Conservation (phyloP, 2,888 invertebrate genomes). For the Drosophila gaucha region DNA sequence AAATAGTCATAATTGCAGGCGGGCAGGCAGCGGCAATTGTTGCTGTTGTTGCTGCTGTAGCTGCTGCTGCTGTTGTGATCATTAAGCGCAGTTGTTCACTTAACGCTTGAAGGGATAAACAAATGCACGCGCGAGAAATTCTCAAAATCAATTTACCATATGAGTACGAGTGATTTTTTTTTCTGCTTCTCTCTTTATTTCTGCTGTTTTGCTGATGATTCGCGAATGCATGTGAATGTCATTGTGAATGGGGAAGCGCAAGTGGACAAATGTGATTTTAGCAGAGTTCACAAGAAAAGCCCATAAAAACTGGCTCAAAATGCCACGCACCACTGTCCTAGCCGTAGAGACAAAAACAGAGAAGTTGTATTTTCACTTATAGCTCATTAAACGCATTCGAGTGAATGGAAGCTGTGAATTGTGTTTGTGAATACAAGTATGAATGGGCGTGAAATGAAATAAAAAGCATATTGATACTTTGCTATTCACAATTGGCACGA, state of each 20-base stretch:
- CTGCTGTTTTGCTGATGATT: constrained; percentile 43
- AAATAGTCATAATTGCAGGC: constrained; percentile 77
- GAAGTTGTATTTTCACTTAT: not conserved
- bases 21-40: constrained; percentile 40
- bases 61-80: constrained; percentile 44
- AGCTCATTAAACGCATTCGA: constrained; percentile 1
- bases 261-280: constrained; percentile 51
- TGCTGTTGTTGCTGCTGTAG: constrained; percentile 9
- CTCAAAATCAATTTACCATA: constrained; percentile 72
- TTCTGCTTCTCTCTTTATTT: not conserved
- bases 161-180: constrained; percentile 39
- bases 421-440: not conserved
- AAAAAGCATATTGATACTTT: too few relatives aligned
- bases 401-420: constrained; percentile 8
- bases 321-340: constrained; percentile 12
- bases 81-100: constrained; percentile 76
- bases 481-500: too few relatives aligned
- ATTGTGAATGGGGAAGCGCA: constrained; percentile 52
- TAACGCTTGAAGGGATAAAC: constrained; percentile 77
- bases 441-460: constrained; percentile 3
- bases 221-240: constrained; percentile 60
- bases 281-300: constrained; percentile 32
- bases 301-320: constrained; percentile 36
- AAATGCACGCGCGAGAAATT: constrained; percentile 71
- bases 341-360: constrained; percentile 8